Conservation (phyloP, 1,140 invertebrate genomes). For the Rhizoglyphus robini region DNA sequence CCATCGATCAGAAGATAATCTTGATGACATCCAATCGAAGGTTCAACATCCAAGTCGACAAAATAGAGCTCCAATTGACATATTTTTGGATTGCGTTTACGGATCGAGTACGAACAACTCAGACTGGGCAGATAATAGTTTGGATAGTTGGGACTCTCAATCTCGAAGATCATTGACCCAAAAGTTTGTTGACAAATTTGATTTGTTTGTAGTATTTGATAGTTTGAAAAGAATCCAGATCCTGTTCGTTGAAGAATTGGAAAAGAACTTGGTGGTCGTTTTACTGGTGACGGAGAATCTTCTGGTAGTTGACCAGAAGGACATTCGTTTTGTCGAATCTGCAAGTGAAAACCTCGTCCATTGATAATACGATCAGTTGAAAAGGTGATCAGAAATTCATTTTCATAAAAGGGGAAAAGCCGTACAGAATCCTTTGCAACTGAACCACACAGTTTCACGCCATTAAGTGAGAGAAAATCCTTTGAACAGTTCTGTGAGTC, state of each 20-base stretch:
- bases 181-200: constrained; percentile 21
- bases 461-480: constrained; percentile 27
- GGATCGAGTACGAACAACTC: constrained; percentile 25
- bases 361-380: constrained; percentile 1
- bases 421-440: not conserved
- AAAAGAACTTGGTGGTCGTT: not conserved
- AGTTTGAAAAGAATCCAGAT: not conserved
- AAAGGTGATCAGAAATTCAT: constrained; percentile 18
- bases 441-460: constrained; percentile 24
- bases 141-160: constrained; percentile 26
- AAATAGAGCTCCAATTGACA: constrained; percentile 26
- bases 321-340: constrained; percentile 22
- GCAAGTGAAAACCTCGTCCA: constrained; percentile 14
- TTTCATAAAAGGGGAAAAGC: constrained; percentile 17
- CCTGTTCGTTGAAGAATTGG: not conserved
- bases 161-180: constrained; percentile 21
- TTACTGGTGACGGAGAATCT: not conserved
- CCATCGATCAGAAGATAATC: constrained; percentile 24
- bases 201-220: not conserved
- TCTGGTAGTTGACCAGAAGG: not conserved
- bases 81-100: constrained; percentile 12
- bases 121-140: constrained; percentile 23
- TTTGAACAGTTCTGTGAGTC: constrained; percentile 16
- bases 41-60: constrained; percentile 27
- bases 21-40: constrained; percentile 18